phyloP scores from a whole-genome alignment of 2,113 vertebrate genomes.

The Clupea harengus region DNA sequence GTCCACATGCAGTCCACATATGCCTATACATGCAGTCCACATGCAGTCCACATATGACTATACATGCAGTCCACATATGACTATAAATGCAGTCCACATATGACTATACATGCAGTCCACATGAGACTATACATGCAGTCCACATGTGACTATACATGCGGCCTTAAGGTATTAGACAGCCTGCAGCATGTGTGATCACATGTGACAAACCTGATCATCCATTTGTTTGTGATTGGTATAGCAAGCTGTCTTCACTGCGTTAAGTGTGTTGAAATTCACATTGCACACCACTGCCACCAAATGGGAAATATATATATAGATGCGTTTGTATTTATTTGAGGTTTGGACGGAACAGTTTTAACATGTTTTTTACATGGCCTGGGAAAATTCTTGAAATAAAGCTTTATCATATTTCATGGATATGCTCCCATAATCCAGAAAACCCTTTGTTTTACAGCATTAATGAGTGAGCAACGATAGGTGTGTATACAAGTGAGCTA shows the following conservation, averaged over 20 bases:
- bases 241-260: background rate
- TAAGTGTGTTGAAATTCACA: background rate
- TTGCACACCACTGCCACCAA: background rate
- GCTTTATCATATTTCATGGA: background rate
- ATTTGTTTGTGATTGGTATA: background rate
- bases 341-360: too few species aligned
- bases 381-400: background rate
- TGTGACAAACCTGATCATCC: background rate
- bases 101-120: too few species aligned
- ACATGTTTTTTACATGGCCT: background rate
- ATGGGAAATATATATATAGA: background rate
- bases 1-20: too few species aligned
- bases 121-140: too few species aligned
- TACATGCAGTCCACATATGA: background rate
- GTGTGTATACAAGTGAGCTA: background rate
- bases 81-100: background rate
- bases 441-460: background rate
- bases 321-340: too few species aligned
- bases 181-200: background rate
- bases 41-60: too few species aligned
- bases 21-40: too few species aligned
- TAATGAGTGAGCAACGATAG: background rate
- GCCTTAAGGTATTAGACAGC: background rate
- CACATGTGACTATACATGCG: background rate
- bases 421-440: background rate